Evolutionary conservation across 2,888 invertebrate genomes (phyloP), one percentile per base, ranked within the genome.

Genomic region (Plebejus melissa): DNA sequence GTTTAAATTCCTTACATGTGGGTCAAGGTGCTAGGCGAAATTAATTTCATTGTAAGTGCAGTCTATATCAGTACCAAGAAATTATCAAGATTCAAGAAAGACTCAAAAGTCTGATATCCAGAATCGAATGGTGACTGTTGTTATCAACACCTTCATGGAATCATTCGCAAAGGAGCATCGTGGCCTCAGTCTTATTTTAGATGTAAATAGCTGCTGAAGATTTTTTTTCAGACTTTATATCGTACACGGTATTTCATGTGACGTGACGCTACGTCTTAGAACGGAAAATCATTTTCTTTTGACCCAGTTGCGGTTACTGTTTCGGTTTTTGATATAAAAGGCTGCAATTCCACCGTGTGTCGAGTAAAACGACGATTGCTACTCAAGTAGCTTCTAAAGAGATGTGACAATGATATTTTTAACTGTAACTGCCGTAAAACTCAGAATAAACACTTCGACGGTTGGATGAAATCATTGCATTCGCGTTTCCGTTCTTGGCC

Each of bases 271-370:
- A 70, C 70, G 46, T 72, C 32, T 50, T 50, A 32, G 72, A 72
- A 32, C 72, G 72, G 72, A 72, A 72, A 72, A 72, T 72, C 72
- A 72, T 72, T 72, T 54, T 72, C 72, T 72, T 72, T 28, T 54
- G 72, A 72, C 72, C 72, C 54, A 72, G 32, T 72, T 72, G 54
- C 72, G n/a, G 46, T 72, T 72, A 72, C 32, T 22, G 72, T 72
- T 54, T 54, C 32, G 32, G 72, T 72, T 50, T 46, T 71, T 13
- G 4, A 28, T 71, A 46, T 32, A 32, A 72, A 50, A 28, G 16
- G 9, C 28, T 72, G 72, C 54, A 72, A 50, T 22, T 50, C 54
- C 28, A 9, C 41, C 70, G 41, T n/a, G 41, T 41, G 41, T 70
- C 22, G n/a, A 41, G n/a, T 70, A 65, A 54, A 50, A 54, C 54